These are phyloP conservation scores for Peromyscus polionotus DNA, from an alignment of 2,113 vertebrate genomes.

Conservation along the genomic window DNA sequence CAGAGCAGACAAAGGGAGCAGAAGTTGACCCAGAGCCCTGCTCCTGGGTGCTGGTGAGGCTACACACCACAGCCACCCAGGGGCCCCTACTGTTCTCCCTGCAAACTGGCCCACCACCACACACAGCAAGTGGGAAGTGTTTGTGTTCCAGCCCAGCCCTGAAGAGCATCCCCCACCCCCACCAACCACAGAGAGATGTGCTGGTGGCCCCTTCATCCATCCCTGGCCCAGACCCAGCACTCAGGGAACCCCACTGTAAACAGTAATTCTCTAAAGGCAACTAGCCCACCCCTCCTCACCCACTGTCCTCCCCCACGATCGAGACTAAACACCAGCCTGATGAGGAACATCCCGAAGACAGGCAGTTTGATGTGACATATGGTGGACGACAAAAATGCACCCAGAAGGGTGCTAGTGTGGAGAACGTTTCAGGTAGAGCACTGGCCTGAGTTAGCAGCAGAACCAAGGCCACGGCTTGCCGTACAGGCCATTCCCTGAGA, in stretches of 20 bases:
- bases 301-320: background rate
- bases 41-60: background rate
- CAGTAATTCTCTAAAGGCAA: background rate
- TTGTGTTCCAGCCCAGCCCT: background rate
- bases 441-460: background rate
- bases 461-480: background rate
- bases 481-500: fast-evolving
- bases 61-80: fast-evolving
- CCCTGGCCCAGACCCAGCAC: background rate
- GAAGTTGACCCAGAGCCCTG: background rate
- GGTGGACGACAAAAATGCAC: background rate
- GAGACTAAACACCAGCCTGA: background rate
- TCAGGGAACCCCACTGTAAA: background rate
- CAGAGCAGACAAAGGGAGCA: background rate
- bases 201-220: background rate
- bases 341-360: background rate
- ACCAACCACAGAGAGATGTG: background rate
- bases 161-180: background rate
- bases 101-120: background rate
- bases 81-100: background rate
- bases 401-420: background rate
- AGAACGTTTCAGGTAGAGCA: background rate
- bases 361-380: background rate
- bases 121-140: fast-evolving
- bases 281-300: background rate